These are phyloP conservation scores for Monopis laevigella DNA, from an alignment of 2,888 invertebrate genomes.

Conservation along the genomic window DNA sequence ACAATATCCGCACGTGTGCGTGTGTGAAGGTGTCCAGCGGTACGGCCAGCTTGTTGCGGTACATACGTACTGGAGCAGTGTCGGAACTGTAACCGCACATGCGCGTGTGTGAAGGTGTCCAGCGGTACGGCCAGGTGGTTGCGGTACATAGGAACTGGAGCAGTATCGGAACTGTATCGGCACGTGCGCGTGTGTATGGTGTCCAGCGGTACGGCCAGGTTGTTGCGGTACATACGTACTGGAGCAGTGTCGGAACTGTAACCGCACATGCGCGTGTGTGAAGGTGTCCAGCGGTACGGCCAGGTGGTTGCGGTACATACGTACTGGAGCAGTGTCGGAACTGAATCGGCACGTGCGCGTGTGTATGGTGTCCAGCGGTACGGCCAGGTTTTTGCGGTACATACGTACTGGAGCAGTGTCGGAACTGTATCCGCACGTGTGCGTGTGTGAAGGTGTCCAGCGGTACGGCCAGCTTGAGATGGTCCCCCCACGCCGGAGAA, in stretches of 20 bases:
- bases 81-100: constrained; percentile 89
- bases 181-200: too few relatives aligned
- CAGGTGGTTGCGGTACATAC: constrained; percentile 94
- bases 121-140: constrained; percentile 93
- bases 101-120: constrained; percentile 91
- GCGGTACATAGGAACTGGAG: too few relatives aligned
- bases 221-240: too few relatives aligned
- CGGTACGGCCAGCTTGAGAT: constrained; percentile 85
- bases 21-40: constrained; percentile 92
- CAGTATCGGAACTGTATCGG: too few relatives aligned
- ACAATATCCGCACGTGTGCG: constrained; percentile 92
- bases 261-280: constrained; percentile 88
- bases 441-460: constrained; percentile 93
- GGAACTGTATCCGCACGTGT: constrained; percentile 89
- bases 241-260: constrained; percentile 94
- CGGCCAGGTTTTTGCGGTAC: constrained; percentile 92
- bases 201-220: too few relatives aligned
- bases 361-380: constrained; percentile 93
- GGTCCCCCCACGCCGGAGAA: constrained; percentile 92
- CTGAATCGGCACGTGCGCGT: constrained; percentile 91
- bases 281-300: constrained; percentile 93
- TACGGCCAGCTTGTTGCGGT: constrained; percentile 86
- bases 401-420: constrained; percentile 94
- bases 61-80: constrained; percentile 94
- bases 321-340: constrained; percentile 94